Evolutionary conservation across 2,888 invertebrate genomes (phyloP), one percentile per base, ranked within the genome.

Genomic region (Synergus laeviventris): DNA sequence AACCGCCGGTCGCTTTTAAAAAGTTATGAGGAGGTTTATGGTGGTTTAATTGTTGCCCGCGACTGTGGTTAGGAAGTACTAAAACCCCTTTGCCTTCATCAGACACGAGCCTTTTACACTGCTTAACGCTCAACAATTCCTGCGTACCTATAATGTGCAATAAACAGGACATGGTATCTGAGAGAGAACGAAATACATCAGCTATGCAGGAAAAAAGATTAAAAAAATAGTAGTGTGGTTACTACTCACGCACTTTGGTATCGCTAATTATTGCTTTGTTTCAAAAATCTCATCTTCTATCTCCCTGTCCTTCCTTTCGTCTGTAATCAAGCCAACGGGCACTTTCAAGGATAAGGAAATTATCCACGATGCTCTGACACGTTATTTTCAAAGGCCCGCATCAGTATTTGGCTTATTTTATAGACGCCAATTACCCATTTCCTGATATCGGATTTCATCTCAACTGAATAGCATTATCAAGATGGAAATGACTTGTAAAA

Each of bases 1-100:
- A 31, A 59, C 60, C 36, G 38, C 2, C 60, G 38, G 70, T n/a
- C 16, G 74, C 59, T 59, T 74, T 74, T 74, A 88, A 87, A 89
- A 89, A 86, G 86, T 88, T 89, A 88, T 85, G 88, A 88, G 85
- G 79, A 86, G 83, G 85, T 89, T 89, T 89, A 89, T 87, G 89
- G 82, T 83, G 88, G 86, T 89, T 89, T 89, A 89, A 89, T 89
- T 89, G 89, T 89, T 89, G 87, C 82, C 87, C 85, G 83, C 85
- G 87, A 88, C 87, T 87, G 87, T 87, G 87, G 88, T 89, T 89
- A 89, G 87, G 89, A 89, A 88, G 88, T 89, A 89, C 87, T 89
- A 88, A 89, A 88, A 87, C 59, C 74, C 60, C 59, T 24, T 70
- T 36, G 59, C 74, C 56, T 56, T 42, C 74, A 74, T 60, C 54